These are phyloP conservation scores for Nannoperca obscura DNA, from an alignment of 2,797 vertebrate species.

Conservation along the genomic window DNA sequence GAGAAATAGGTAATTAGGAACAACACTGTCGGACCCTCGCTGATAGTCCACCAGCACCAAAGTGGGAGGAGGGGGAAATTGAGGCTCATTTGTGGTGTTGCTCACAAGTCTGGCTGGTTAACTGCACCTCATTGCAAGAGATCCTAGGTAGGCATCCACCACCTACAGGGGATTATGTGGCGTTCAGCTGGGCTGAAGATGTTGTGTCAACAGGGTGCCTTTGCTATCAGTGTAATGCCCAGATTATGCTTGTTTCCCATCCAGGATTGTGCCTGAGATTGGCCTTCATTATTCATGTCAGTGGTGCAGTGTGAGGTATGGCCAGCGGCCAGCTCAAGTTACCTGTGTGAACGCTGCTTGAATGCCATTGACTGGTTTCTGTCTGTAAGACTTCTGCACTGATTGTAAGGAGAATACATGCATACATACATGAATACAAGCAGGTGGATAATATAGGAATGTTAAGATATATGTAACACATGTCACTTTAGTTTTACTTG, in stretches of 20 bases:
- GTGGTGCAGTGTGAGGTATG: slow-evolving; percentile 38
- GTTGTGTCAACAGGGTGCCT: slow-evolving; percentile 87
- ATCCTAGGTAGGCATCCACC: slow-evolving; percentile 84
- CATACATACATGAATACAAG: background rate
- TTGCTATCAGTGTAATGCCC: slow-evolving; percentile 82
- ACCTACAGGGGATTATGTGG: slow-evolving; percentile 88
- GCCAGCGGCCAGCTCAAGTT: slow-evolving; percentile 35
- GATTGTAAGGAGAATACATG: slow-evolving; percentile 13
- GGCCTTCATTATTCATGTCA: slow-evolving; percentile 58
- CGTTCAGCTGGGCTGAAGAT: slow-evolving; percentile 88
- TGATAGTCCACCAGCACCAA: slow-evolving; percentile 93
- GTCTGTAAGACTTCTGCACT: slow-evolving; percentile 32
- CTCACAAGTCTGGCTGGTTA: slow-evolving; percentile 83
- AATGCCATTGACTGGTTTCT: slow-evolving; percentile 45
- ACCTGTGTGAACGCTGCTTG: slow-evolving; percentile 21
- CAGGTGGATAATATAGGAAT: slow-evolving; percentile 27
- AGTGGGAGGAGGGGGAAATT: slow-evolving; percentile 61
- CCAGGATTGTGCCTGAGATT: slow-evolving; percentile 75
- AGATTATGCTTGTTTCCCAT: slow-evolving; percentile 86
- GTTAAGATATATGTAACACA: slow-evolving; percentile 4
- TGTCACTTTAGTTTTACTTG: background rate
- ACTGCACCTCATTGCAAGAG: slow-evolving; percentile 81
- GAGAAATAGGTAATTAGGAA: slow-evolving; percentile 99
- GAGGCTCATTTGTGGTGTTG: slow-evolving; percentile 83
- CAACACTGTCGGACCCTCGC: slow-evolving; percentile 97